A percentile compares a stretch with the other conserved stretches of the same genome.
These are phyloP conservation scores for Dendropsophus ebraccatus DNA, from an alignment of 2,113 vertebrate genomes.

Conservation along the genomic window DNA sequence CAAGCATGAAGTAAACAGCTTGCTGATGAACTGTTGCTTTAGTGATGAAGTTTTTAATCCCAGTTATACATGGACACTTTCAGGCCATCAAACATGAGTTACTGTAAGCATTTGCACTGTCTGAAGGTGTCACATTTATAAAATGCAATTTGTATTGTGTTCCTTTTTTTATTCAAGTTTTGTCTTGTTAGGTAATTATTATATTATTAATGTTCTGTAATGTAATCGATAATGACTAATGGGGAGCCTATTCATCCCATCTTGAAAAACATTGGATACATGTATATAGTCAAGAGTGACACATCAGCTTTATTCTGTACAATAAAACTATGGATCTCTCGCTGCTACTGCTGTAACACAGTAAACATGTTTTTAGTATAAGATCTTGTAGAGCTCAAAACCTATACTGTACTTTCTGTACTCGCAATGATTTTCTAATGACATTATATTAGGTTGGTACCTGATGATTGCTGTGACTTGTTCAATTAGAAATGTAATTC, in stretches of 20 bases:
- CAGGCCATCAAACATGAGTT: neutral
- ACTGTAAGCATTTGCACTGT: slow-evolving; percentile 6
- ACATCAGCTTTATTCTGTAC: neutral
- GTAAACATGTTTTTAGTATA: too few relatives aligned
- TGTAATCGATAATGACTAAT: neutral
- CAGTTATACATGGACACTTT: neutral
- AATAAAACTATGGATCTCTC: neutral
- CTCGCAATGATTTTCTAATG: too few relatives aligned
- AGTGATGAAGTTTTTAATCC: neutral
- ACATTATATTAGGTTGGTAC: neutral
- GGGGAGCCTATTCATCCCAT: neutral
- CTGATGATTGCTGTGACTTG: neutral
- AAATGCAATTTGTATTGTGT: neutral
- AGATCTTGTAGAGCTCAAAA: too few relatives aligned
- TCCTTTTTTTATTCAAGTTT: neutral
- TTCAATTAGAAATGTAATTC: neutral
- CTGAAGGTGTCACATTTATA: too few relatives aligned
- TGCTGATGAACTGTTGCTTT: neutral
- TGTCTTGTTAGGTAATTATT: neutral
- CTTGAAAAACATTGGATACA: neutral
- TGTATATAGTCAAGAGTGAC: neutral
- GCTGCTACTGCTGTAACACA: neutral
- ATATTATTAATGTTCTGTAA: neutral
- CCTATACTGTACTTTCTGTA: too few relatives aligned
- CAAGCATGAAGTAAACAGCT: neutral